phyloP scores from a whole-genome alignment of 2,113 vertebrate species.

The Amphilophus citrinellus region DNA sequence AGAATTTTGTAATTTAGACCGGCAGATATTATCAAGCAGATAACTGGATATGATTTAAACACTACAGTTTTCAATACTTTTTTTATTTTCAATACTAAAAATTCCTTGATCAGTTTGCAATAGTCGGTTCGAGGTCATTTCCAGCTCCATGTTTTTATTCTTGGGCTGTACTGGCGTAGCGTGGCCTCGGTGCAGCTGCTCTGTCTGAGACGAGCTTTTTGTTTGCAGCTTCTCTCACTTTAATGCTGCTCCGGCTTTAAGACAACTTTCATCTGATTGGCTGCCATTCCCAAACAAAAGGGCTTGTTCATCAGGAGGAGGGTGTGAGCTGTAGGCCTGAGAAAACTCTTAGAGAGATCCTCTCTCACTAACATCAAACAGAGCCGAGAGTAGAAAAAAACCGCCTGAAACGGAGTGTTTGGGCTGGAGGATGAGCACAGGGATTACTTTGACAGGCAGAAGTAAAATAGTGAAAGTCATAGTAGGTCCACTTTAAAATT shows the following conservation, averaged over 20 bases:
- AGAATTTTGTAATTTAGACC: too few relatives aligned
- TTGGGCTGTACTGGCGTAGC: background rate
- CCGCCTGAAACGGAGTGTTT: background rate
- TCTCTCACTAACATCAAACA: background rate
- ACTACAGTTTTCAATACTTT: background rate
- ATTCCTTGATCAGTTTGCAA: background rate
- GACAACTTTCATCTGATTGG: background rate
- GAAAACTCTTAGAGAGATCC: background rate
- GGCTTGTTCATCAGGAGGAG: fast-evolving
- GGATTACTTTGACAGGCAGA: background rate
- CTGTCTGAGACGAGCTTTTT: background rate
- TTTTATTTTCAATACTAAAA: background rate
- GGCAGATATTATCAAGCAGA: background rate
- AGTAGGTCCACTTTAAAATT: background rate
- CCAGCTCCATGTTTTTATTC: background rate
- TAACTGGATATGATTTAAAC: background rate
- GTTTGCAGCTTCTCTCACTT: background rate
- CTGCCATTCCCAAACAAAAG: background rate
- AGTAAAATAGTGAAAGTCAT: background rate
- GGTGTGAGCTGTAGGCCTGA: background rate
- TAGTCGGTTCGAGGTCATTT: background rate
- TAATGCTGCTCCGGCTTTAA: background rate
- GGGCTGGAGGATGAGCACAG: background rate
- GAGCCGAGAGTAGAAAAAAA: background rate
- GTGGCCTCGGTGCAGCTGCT: too few relatives aligned